Evolutionary conservation across 2,113 vertebrate genomes (phyloP).

Genomic region (Poeciliopsis prolifica): DNA sequence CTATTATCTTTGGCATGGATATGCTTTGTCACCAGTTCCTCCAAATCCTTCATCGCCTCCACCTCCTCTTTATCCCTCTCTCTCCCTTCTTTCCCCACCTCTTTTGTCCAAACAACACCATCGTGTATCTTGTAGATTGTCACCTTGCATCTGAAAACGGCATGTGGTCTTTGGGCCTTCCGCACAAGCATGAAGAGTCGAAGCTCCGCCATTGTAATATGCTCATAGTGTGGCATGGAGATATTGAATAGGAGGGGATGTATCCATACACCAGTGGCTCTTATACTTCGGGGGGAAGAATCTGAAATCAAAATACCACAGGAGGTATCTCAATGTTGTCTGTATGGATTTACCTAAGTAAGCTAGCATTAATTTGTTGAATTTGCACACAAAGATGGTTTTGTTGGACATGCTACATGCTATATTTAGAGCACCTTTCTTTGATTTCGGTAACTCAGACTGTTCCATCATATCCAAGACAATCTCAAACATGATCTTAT

Average conservation of each 20-base stretch:
- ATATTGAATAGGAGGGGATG: slow-evolving; percentile 92
- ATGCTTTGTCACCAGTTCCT: slow-evolving; percentile 84
- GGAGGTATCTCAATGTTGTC: slow-evolving; percentile 21
- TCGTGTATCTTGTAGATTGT: slow-evolving; percentile 85
- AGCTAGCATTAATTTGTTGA: too few species aligned
- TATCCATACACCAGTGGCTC: slow-evolving; percentile 78
- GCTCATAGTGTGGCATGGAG: slow-evolving; percentile 89
- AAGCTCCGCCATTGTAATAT: slow-evolving; percentile 88
- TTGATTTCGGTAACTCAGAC: slow-evolving; percentile 7
- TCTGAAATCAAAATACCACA: slow-evolving; percentile 81
- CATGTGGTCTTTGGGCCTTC: slow-evolving; percentile 76
- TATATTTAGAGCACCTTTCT: background rate
- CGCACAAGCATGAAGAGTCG: slow-evolving; percentile 87
- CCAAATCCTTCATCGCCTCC: slow-evolving; percentile 70
- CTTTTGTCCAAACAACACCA: slow-evolving; percentile 58
- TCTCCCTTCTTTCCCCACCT: slow-evolving; percentile 55
- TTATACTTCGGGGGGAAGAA: slow-evolving; percentile 78
- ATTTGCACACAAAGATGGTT: too few species aligned
- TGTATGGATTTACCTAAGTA: background rate
- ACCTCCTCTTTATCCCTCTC: slow-evolving; percentile 58
- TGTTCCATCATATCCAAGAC: background rate
- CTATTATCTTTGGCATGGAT: slow-evolving; percentile 84
- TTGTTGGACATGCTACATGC: too few species aligned
- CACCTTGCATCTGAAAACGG: slow-evolving; percentile 84
- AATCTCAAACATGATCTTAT: slow-evolving; percentile 5